These are phyloP conservation scores for Aleiodes leptofemur DNA, from an alignment of 2,888 invertebrate species.

Conservation along the genomic window DNA sequence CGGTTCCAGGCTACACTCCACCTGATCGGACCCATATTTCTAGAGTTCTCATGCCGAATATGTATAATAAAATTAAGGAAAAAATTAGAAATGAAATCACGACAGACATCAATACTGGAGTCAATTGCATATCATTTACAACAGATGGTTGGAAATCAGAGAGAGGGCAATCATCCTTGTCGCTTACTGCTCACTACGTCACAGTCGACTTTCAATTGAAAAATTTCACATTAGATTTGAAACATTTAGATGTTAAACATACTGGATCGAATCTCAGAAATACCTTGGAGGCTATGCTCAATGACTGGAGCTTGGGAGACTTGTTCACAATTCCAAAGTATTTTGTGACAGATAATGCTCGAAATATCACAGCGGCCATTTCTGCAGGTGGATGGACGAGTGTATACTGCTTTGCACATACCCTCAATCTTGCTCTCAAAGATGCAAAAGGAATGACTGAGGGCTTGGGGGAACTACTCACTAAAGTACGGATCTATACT, in stretches of 20 bases:
- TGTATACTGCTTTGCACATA: neutral
- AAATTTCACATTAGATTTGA: no score
- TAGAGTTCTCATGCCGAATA: constrained; percentile 21
- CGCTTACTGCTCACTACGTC: constrained; percentile 27
- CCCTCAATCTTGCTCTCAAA: no score
- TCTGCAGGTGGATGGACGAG: neutral
- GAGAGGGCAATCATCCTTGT: constrained; percentile 6
- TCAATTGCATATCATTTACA: constrained; percentile 6
- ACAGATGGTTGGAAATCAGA: constrained; percentile 14
- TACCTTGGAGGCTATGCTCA: constrained; percentile 22
- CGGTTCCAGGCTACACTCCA: constrained; percentile 28
- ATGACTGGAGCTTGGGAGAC: constrained; percentile 19
- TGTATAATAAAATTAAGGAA: constrained; percentile 67
- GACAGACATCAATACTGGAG: constrained; percentile 1
- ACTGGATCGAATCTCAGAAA: constrained; percentile 14
- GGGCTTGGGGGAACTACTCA: no score
- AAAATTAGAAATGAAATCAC: constrained; percentile 70
- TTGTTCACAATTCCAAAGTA: neutral
- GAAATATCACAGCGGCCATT: neutral
- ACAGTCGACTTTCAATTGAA: no score
- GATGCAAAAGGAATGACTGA: no score
- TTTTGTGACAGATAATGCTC: neutral
- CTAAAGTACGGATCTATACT: no score
- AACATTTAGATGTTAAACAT: neutral
- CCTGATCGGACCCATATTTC: constrained; percentile 34